Evolutionary conservation across 1,140 invertebrate genomes (phyloP).

Genomic region (Drosophila tristis): DNA sequence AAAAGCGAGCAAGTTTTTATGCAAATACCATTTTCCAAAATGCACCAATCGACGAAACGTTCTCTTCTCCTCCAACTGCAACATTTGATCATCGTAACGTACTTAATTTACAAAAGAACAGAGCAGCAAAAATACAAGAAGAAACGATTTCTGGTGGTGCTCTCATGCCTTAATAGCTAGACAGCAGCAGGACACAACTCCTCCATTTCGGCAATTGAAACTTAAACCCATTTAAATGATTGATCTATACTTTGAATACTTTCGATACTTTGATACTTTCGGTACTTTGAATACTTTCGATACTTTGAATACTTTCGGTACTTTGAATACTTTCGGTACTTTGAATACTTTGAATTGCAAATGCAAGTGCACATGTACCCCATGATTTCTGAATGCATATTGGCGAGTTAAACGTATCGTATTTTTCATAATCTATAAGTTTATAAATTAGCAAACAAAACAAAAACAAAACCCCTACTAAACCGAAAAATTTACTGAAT

Average conservation of each 20-base stretch:
- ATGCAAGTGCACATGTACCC: not conserved
- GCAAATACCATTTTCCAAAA: slow-evolving; percentile 29
- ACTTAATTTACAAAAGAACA: slow-evolving; percentile 72
- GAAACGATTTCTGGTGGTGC: slow-evolving; percentile 48
- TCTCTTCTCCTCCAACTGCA: slow-evolving; percentile 27
- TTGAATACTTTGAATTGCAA: slow-evolving; percentile 7
- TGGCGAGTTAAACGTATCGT: slow-evolving; percentile 57
- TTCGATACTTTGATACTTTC: slow-evolving; percentile 1
- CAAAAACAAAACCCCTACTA: slow-evolving; percentile 48
- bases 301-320: too few relatives aligned
- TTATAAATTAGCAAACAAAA: slow-evolving; percentile 64
- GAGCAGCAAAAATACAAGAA: not conserved
- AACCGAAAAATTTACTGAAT: slow-evolving; percentile 71
- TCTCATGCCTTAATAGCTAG: slow-evolving; percentile 51
- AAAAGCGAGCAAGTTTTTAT: slow-evolving; percentile 28
- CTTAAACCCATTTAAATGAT: slow-evolving; percentile 22
- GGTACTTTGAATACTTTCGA: slow-evolving; percentile 2
- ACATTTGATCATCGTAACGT: slow-evolving; percentile 49
- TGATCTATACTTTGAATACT: not conserved
- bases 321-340: not conserved
- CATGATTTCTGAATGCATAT: slow-evolving; percentile 42
- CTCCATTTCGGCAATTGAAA: slow-evolving; percentile 33
- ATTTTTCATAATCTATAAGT: slow-evolving; percentile 68
- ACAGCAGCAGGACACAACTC: not conserved
- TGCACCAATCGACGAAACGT: slow-evolving; percentile 16